A percentile compares a stretch with the other conserved stretches of the same genome.
phyloP scores from a whole-genome alignment of 2,113 vertebrate genomes.

The Notothenia coriiceps region DNA sequence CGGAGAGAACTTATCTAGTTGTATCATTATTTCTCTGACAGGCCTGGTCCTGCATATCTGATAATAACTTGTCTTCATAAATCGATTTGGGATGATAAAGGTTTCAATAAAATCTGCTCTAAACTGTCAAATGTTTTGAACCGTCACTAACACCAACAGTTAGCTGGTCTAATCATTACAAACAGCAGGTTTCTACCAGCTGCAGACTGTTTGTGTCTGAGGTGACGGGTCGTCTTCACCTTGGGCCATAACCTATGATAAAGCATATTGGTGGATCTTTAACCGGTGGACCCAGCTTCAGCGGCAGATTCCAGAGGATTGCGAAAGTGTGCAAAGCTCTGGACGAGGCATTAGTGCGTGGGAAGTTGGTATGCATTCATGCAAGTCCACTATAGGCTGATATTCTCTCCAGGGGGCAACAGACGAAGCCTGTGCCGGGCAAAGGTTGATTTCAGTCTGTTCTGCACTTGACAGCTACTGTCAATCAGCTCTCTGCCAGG shows the following conservation, averaged over 20 bases:
- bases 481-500: constrained; percentile 12
- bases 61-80: constrained; percentile 1
- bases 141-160: neutral
- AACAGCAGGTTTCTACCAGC: constrained; percentile 18
- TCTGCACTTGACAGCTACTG: constrained; percentile 28
- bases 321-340: constrained; percentile 14
- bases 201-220: neutral
- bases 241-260: constrained; percentile 32
- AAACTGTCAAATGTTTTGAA: neutral
- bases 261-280: constrained; percentile 10
- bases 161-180: constrained; percentile 9
- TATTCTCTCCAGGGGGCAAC: neutral
- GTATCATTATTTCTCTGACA: constrained; percentile 32
- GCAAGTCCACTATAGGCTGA: constrained; percentile 12
- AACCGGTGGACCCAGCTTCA: neutral
- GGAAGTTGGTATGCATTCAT: neutral
- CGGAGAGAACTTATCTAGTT: constrained; percentile 4
- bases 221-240: constrained; percentile 39
- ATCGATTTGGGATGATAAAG: neutral
- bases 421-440: neutral
- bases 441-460: constrained; percentile 34
- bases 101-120: neutral
- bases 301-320: constrained; percentile 33
- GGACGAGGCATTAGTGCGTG: neutral
- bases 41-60: neutral